Conservation (phyloP, 2,797 vertebrate species). For the Gymnodraco acuticeps region DNA sequence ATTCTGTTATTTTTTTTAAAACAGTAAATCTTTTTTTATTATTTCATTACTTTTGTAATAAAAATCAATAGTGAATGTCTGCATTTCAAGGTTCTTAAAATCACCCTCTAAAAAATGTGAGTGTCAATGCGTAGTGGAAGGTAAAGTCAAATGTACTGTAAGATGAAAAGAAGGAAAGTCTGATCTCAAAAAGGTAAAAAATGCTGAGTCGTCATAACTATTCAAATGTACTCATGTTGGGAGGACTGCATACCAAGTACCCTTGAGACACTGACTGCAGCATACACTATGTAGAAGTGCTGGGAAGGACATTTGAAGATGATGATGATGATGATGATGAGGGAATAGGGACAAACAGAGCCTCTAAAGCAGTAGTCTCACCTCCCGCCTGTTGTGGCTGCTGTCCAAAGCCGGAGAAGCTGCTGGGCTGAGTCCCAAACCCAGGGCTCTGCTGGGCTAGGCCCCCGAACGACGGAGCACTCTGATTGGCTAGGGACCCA, state of each 20-base stretch:
- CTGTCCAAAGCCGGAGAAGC: slow-evolving; percentile 92
- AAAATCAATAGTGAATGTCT: background rate
- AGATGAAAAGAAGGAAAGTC: background rate
- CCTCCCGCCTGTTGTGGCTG: slow-evolving; percentile 80
- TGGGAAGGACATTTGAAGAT: slow-evolving; percentile 11
- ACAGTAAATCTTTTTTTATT: background rate
- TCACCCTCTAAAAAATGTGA: background rate
- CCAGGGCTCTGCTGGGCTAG: slow-evolving; percentile 88
- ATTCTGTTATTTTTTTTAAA: too few species aligned
- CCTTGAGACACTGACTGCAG: background rate
- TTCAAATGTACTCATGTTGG: background rate
- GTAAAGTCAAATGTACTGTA: background rate
- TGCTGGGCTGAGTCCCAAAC: slow-evolving; percentile 84
- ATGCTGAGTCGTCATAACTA: background rate
- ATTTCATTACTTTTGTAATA: background rate
- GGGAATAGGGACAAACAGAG: background rate
- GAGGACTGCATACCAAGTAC: background rate
- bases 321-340: background rate
- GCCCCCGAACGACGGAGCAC: slow-evolving; percentile 87
- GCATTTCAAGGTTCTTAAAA: slow-evolving; percentile 1
- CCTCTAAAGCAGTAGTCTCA: slow-evolving; percentile 56
- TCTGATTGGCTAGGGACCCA: slow-evolving; percentile 89
- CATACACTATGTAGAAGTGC: background rate
- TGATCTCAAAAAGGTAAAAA: background rate
- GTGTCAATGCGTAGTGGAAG: too few species aligned